A percentile compares a stretch with the other conserved stretches of the same genome.
Evolutionary conservation across 2,113 vertebrate species (phyloP).

Genomic region (Seriola rivoliana): DNA sequence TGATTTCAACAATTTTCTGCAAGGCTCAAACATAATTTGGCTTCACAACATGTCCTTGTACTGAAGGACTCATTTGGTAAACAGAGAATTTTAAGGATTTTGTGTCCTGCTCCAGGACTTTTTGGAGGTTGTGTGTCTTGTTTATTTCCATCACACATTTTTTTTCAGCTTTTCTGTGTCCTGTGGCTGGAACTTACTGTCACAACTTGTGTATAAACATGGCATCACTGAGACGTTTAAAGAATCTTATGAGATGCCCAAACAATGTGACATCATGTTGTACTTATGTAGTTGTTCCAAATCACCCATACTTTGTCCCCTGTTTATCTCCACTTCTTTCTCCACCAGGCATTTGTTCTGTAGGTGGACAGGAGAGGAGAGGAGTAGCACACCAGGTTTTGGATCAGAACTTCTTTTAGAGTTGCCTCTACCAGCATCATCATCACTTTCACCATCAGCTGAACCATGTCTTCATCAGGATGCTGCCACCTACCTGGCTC

Average conservation of each 20-base stretch:
- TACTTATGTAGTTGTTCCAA: not conserved
- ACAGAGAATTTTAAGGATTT: not conserved
- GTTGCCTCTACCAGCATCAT: constrained; percentile 26
- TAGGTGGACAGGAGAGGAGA: constrained; percentile 45
- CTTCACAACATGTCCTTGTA: not conserved
- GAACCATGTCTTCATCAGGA: constrained; percentile 94
- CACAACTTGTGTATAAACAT: not conserved
- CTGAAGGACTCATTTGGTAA: not conserved
- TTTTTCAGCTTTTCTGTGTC: not conserved
- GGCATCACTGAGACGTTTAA: not conserved
- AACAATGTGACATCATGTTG: not conserved
- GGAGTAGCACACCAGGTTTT: constrained; percentile 12
- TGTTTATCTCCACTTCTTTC: constrained; percentile 18
- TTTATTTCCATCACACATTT: not conserved
- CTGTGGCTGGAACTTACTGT: not conserved
- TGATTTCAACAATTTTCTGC: not conserved
- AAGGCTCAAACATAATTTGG: not conserved
- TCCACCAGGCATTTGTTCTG: constrained; percentile 28
- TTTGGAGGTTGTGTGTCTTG: not conserved
- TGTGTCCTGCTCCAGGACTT: not conserved
- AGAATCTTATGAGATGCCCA: not conserved
- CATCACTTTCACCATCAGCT: constrained; percentile 52
- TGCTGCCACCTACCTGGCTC: constrained; percentile 97
- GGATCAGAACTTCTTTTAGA: constrained; percentile 46
- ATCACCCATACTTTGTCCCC: constrained; percentile 3